Base-by-base conservation (phyloP, 2,797 vertebrate species). In the Phoebastria nigripes region DNA sequence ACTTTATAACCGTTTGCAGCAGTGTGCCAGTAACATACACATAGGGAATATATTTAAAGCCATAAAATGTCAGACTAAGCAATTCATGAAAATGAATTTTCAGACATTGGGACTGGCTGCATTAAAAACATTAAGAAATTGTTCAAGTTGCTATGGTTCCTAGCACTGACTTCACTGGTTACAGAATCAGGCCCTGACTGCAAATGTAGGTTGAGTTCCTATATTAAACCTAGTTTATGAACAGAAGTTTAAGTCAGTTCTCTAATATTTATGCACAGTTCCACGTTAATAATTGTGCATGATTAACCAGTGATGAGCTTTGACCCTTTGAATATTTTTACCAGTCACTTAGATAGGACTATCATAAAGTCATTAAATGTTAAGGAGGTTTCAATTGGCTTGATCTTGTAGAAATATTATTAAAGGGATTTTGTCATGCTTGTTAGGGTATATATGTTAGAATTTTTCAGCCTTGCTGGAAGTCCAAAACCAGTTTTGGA, bases 401-500 rank as follows among this genome's bases (percentile, higher is more conserved):
- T 81, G 8, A 15, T 42, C 24, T 54, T 67, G 17, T 18, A 82
- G 67, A 54, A 85, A 41, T 74, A 19, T 12, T 35, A 15, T 7
- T 13, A 33, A 70, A 87, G n/a, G 59, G 20, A 28, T 69, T 72
- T 63, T 71, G 28, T 69, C 3, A 0, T 73, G 29, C 71, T 82
- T 31, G 3, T 67, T 71, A 82, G 67, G 44, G 21, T 73, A 19
- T 21, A 15, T 20, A 6, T 20, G 31, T 71, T 31, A 70, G 91
- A 79, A 26, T 35, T 80, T 72, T 94, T 90, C 74, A 82, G 78
- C 74, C 65, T 83, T 76, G 44, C 33, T 93, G 47, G 52, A 84
- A 93, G 49, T 77, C 87, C 87, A 24, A 83, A 91, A 20, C 8
- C 39, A 62, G 39, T 93, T 96, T 87, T 85, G 82, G 94, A 77